A percentile compares a stretch with the other conserved stretches of the same genome.
Conservation (phyloP, 2,113 vertebrate species). For the Solenodon paradoxus region DNA sequence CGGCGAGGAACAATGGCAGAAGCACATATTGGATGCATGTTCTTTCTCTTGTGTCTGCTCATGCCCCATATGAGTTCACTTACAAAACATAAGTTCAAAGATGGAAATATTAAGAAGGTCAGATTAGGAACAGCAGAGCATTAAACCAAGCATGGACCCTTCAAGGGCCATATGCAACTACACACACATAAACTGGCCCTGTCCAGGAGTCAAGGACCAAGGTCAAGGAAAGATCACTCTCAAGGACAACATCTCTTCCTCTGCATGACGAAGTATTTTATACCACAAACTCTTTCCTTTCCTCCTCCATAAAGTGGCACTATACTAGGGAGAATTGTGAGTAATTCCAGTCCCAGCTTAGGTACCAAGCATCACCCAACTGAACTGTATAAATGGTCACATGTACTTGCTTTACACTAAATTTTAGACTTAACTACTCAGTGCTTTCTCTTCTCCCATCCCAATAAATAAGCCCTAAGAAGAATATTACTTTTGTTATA, state of each 20-base stretch:
- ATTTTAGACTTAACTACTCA: conserved; percentile 15
- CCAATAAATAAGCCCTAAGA: background rate
- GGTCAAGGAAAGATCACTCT: background rate
- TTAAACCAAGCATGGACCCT: background rate
- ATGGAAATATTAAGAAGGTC: background rate
- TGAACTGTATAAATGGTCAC: background rate
- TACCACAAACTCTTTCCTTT: background rate
- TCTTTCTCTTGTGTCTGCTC: background rate
- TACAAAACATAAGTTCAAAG: background rate
- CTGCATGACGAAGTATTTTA: background rate
- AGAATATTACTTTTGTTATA: background rate
- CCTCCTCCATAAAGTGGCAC: background rate
- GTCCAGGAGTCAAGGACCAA: background rate
- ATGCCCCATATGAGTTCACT: background rate
- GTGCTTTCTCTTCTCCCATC: background rate
- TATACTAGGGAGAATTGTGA: background rate
- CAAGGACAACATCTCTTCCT: background rate
- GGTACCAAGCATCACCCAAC: background rate
- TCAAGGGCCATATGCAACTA: background rate
- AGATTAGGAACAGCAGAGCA: background rate
- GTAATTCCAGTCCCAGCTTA: background rate
- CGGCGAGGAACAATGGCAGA: background rate
- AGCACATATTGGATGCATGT: accelerated
- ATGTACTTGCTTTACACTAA: background rate
- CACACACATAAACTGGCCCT: background rate